A percentile compares a stretch with the other conserved stretches of the same genome.
phyloP scores from a whole-genome alignment of 2,797 vertebrate genomes.

The Oreonectes daqikongensis region DNA sequence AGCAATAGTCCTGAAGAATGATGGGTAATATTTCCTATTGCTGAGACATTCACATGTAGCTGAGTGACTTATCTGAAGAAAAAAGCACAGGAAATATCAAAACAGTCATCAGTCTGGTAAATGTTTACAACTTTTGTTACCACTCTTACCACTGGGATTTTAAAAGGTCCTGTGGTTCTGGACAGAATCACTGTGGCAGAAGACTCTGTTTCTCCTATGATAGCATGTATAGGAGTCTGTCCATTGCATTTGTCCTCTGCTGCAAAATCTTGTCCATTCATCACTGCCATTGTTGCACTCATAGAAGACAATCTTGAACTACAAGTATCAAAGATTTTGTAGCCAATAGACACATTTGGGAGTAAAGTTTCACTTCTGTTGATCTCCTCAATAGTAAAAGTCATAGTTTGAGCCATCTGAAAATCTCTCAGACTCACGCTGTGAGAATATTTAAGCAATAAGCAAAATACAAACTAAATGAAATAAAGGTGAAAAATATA shows the following conservation, averaged over 20 bases:
- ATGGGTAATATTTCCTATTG: conserved; percentile 68
- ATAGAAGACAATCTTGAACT: conserved; percentile 71
- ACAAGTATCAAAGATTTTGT: conserved; percentile 77
- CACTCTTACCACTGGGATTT: conserved; percentile 74
- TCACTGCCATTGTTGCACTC: conserved; percentile 70
- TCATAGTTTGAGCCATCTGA: conserved; percentile 74
- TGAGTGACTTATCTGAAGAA: conserved; percentile 73
- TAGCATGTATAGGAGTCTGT: conserved; percentile 71
- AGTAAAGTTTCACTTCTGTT: conserved; percentile 70
- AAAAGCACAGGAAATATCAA: conserved; percentile 50
- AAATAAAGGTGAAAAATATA: too few relatives aligned
- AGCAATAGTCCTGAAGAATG: conserved; percentile 76
- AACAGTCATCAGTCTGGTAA: neutral
- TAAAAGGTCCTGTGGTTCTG: conserved; percentile 72
- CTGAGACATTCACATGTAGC: conserved; percentile 77
- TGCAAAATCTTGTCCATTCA: conserved; percentile 65
- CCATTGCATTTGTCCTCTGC: conserved; percentile 60
- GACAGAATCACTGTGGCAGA: conserved; percentile 75
- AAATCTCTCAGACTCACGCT: conserved; percentile 76
- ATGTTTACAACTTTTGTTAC: neutral
- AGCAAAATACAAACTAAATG: too few relatives aligned
- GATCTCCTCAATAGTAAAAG: conserved; percentile 77
- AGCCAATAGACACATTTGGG: conserved; percentile 72
- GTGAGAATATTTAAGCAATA: neutral
- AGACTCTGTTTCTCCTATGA: conserved; percentile 78